A percentile compares a stretch with the other conserved stretches of the same genome.
These are phyloP conservation scores for Polymixis flavicincta DNA, from an alignment of 2,888 invertebrate species.

Conservation along the genomic window DNA sequence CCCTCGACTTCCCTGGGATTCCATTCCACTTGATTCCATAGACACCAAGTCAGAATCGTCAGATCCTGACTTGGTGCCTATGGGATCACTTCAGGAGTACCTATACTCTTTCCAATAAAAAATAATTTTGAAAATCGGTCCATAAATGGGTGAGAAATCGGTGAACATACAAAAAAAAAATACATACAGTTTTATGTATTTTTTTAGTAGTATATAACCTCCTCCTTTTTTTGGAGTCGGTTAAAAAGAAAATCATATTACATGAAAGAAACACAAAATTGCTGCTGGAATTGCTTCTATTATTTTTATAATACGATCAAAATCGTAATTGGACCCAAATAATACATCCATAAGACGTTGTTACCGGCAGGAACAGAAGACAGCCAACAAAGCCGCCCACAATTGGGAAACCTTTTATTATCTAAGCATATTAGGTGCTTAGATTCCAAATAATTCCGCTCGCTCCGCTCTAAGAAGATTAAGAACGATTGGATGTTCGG, in stretches of 20 bases:
- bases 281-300: conserved; percentile 45
- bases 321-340: conserved; percentile 61
- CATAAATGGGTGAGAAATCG: too few relatives aligned
- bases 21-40: too few relatives aligned
- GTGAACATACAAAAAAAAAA: too few relatives aligned
- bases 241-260: conserved; percentile 10
- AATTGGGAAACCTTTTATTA: conserved; percentile 86
- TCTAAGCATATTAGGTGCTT: conserved; percentile 87
- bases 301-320: conserved; percentile 58
- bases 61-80: too few relatives aligned
- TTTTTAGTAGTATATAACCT: too few relatives aligned
- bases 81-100: too few relatives aligned
- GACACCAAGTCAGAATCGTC: too few relatives aligned
- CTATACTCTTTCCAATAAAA: too few relatives aligned
- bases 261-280: conserved; percentile 25
- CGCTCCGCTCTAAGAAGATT: conserved; percentile 88
- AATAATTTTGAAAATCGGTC: too few relatives aligned
- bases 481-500: conserved; percentile 89
- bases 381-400: conserved; percentile 59
- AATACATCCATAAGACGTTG: conserved; percentile 57
- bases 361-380: conserved; percentile 59
- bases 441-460: conserved; percentile 87
- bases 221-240: too few relatives aligned
- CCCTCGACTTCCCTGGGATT: too few relatives aligned
- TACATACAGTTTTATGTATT: too few relatives aligned